phyloP scores from a whole-genome alignment of 30 jellyfish, hydroid and myxozoan genomes.

The Phacellophora camtschatica region DNA sequence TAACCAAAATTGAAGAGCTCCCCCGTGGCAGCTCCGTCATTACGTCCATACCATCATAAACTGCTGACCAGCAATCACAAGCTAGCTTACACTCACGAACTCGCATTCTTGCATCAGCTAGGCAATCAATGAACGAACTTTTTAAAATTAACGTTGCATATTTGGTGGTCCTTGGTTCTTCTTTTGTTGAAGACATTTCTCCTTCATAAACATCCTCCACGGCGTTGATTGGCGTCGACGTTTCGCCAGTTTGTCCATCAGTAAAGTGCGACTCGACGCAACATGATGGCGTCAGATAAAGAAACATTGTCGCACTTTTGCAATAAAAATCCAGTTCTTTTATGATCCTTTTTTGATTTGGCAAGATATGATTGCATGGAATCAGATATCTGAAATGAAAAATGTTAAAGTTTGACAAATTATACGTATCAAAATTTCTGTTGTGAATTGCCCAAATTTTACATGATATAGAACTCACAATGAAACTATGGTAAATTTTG shows the following conservation, averaged over 20 bases:
- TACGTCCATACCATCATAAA: conserved; percentile 98
- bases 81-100: conserved; percentile 77
- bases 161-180: not conserved
- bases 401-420: too few relatives aligned
- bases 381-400: conserved; percentile 68
- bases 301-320: conserved; percentile 96
- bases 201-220: not conserved
- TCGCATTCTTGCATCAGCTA: conserved; percentile 51
- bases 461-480: too few relatives aligned
- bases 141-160: not conserved
- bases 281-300: conserved; percentile 88
- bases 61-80: conserved; percentile 95
- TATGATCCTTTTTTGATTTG: conserved; percentile 92
- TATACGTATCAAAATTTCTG: too few relatives aligned
- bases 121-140: conserved; percentile 64
- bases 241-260: conserved; percentile 4
- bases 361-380: conserved; percentile 92
- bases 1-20: conserved; percentile 29
- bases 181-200: not conserved
- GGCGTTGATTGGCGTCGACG: not conserved
- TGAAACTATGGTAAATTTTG: too few relatives aligned
- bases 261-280: conserved; percentile 53
- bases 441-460: too few relatives aligned
- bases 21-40: conserved; percentile 77
- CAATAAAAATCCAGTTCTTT: conserved; percentile 94